Conservation (phyloP, 92 coral and sea anemone species). For the Palythoa heliodiscus region DNA sequence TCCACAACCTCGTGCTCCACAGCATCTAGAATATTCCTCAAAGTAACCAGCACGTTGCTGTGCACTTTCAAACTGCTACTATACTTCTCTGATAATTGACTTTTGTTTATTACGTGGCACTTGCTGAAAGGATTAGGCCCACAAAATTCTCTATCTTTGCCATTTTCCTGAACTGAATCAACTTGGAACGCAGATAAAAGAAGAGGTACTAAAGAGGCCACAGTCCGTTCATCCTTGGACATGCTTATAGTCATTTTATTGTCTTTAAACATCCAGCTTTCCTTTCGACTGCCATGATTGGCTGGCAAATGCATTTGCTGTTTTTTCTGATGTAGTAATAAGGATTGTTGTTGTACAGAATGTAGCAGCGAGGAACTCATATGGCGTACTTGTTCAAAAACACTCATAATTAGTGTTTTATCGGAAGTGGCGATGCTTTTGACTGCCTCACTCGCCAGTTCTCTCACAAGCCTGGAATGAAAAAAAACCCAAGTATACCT, state of each 20-base stretch:
- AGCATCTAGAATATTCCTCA: conserved; percentile 51
- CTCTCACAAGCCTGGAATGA: conserved; percentile 63
- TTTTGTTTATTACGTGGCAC: neutral
- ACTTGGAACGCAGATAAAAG: conserved; percentile 55
- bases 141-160: conserved; percentile 58
- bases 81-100: conserved; percentile 29
- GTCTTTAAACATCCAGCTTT: neutral
- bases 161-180: conserved; percentile 60
- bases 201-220: conserved; percentile 60
- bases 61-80: conserved; percentile 68
- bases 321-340: neutral
- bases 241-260: neutral
- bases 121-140: neutral
- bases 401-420: conserved; percentile 55
- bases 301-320: neutral
- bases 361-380: neutral
- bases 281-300: neutral
- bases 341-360: neutral
- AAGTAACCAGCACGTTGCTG: conserved; percentile 60
- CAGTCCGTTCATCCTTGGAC: conserved; percentile 51
- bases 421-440: conserved; percentile 68
- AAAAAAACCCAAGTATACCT: neutral
- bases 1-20: neutral
- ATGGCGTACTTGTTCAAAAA: conserved; percentile 55
- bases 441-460: conserved; percentile 67